Evolutionary conservation across 1,140 invertebrate species (phyloP), one percentile per base, ranked within the genome.

Genomic region (Lineus longissimus): DNA sequence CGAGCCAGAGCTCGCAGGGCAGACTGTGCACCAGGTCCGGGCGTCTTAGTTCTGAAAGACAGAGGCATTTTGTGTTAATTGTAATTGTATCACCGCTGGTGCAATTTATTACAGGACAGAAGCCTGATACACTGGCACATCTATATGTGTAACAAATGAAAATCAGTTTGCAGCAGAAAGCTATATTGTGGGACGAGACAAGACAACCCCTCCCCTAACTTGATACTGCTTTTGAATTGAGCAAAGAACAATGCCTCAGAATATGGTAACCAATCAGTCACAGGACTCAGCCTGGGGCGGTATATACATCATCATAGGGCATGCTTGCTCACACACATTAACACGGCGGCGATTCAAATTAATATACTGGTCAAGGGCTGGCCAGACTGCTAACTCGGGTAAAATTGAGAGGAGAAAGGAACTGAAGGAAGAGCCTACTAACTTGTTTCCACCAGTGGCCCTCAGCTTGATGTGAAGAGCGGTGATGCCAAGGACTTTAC

Each of bases 381-480:
- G n/a, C n/a, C n/a, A n/a, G n/a, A n/a, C n/a, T n/a, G n/a, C n/a
- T n/a, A n/a, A n/a, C n/a, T n/a, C n/a, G n/a, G n/a, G n/a, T n/a
- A n/a, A n/a, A n/a, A n/a, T n/a, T n/a, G n/a, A n/a, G n/a, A n/a
- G n/a, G n/a, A n/a, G n/a, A n/a, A n/a, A n/a, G n/a, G n/a, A n/a
- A n/a, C n/a, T n/a, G n/a, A n/a, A n/a, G n/a, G n/a, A n/a, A n/a
- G n/a, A n/a, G n/a, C n/a, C n/a, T n/a, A 67, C 57, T 40, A 66
- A 82, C 81, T 75, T 95, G 83, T 96, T 99, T 55, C 97, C 97
- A 76, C 97, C 97, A 66, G 96, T 99, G 23, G 97, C 97, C 76
- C 97, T 87, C 59, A 99, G 85, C 82, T 98, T 98, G 74, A 99
- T 98, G 83, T 99, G 96, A 7, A 99, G 85, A 19, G 97, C 97